These are phyloP conservation scores for Lumbricus terrestris DNA, from an alignment of 2,888 invertebrate species.

Conservation along the genomic window DNA sequence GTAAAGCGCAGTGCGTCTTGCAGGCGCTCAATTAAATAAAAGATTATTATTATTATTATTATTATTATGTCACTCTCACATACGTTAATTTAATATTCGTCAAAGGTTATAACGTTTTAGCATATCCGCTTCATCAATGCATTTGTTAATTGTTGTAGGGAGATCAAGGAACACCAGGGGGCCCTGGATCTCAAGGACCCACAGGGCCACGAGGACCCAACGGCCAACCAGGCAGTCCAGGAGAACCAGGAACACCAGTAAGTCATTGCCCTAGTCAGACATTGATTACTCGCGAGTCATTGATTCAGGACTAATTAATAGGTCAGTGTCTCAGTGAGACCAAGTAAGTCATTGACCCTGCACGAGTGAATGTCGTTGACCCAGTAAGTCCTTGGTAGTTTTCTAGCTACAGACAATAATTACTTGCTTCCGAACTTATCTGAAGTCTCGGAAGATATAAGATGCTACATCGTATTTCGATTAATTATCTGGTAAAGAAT, in stretches of 20 bases:
- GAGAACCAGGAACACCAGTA: not conserved
- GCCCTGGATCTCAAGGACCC: not conserved
- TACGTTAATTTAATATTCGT: not conserved
- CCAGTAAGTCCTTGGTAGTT: not conserved
- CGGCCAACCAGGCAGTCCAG: conserved; percentile 10
- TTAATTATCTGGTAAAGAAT: too few species aligned
- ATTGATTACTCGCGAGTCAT: too few species aligned
- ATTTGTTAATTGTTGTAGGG: not conserved
- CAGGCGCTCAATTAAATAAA: too few species aligned
- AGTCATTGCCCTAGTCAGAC: not conserved
- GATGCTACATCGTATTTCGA: not conserved
- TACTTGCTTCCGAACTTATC: not conserved
- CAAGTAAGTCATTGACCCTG: not conserved
- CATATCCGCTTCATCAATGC: not conserved
- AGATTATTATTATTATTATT: too few species aligned
- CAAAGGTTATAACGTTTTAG: not conserved
- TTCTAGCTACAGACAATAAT: not conserved
- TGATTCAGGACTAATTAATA: too few species aligned
- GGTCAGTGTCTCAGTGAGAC: too few species aligned
- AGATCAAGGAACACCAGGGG: not conserved
- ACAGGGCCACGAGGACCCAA: not conserved
- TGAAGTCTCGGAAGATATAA: not conserved
- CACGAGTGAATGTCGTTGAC: not conserved
- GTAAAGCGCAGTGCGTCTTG: too few species aligned
- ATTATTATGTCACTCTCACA: not conserved